Percentiles rank a stretch among this genome's conserved stretches.
Conservation (phyloP, 2,888 invertebrate species). For the Sphaerophoria taeniata region DNA sequence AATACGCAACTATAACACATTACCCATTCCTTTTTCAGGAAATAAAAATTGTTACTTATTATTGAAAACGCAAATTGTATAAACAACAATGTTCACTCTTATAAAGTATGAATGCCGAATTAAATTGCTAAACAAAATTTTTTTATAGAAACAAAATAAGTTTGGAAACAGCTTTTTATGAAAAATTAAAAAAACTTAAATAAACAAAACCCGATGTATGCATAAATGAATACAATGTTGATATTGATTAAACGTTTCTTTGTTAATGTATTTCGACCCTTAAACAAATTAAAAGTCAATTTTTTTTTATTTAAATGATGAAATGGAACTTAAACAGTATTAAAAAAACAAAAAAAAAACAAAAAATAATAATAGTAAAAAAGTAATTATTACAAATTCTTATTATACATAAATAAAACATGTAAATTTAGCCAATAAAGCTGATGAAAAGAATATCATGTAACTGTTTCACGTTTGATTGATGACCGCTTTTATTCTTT, state of each 20-base stretch:
- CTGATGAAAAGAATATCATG: slow-evolving; percentile 45
- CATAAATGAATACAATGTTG: slow-evolving; percentile 46
- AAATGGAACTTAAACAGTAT: slow-evolving; percentile 65
- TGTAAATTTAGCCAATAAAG: slow-evolving; percentile 65
- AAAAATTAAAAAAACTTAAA: slow-evolving; percentile 44
- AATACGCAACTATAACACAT: too few species aligned
- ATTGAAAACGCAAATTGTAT: too few species aligned
- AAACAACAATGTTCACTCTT: too few species aligned
- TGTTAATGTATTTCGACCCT: slow-evolving; percentile 22
- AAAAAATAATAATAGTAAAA: background rate
- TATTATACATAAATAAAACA: slow-evolving; percentile 53
- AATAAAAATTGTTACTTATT: too few species aligned
- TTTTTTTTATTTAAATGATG: slow-evolving; percentile 40
- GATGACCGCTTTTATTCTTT: too few species aligned
- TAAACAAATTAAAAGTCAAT: slow-evolving; percentile 33
- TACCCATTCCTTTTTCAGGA: too few species aligned
- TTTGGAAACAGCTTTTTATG: slow-evolving; percentile 35
- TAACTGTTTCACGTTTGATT: slow-evolving; percentile 3
- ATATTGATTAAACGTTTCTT: slow-evolving; percentile 12
- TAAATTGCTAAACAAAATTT: slow-evolving; percentile 19
- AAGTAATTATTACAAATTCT: slow-evolving; percentile 60
- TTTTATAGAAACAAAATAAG: slow-evolving; percentile 24
- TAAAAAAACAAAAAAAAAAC: slow-evolving; percentile 45
- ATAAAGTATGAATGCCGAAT: slow-evolving; percentile 9
- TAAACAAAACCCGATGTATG: background rate